Percentiles rank a stretch among this genome's conserved stretches.
phyloP scores from a whole-genome alignment of 2,888 invertebrate genomes.

The Cataglyphis livida region DNA sequence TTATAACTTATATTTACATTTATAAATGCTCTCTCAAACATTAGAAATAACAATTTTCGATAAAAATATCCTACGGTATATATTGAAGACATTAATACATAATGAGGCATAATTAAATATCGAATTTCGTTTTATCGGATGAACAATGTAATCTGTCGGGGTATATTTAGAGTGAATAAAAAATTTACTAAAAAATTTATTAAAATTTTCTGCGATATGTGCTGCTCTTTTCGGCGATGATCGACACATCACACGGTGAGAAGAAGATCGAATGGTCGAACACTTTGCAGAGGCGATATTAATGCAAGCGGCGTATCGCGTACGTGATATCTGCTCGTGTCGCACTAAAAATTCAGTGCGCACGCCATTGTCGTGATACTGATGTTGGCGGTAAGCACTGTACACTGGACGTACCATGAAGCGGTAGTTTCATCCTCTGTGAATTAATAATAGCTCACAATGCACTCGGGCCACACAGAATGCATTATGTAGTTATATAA shows the following conservation, averaged over 20 bases:
- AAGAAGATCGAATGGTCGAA: conserved; percentile 57
- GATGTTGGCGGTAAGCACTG: conserved; percentile 46
- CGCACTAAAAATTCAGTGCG: conserved; percentile 55
- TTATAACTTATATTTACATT: not conserved
- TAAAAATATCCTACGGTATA: not conserved
- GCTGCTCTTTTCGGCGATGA: not conserved
- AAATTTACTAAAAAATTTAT: conserved; percentile 47
- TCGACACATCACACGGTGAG: conserved; percentile 15
- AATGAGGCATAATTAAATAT: not conserved
- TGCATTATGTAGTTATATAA: conserved; percentile 16
- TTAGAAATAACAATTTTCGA: not conserved
- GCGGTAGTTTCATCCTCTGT: conserved; percentile 35
- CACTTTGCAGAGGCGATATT: conserved; percentile 51
- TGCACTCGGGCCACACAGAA: conserved; percentile 16
- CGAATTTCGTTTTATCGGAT: not conserved
- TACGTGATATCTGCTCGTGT: conserved; percentile 55
- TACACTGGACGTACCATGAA: conserved; percentile 26
- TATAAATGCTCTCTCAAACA: not conserved
- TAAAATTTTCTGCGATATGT: not conserved
- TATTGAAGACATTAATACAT: not conserved
- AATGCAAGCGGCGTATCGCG: conserved; percentile 56
- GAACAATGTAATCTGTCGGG: not conserved
- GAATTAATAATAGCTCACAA: conserved; percentile 47
- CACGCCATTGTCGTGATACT: conserved; percentile 28
- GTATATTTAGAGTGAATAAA: conserved; percentile 29